phyloP scores from a whole-genome alignment of 92 coral and sea anemone species.

The Epizoanthus stellaris region DNA sequence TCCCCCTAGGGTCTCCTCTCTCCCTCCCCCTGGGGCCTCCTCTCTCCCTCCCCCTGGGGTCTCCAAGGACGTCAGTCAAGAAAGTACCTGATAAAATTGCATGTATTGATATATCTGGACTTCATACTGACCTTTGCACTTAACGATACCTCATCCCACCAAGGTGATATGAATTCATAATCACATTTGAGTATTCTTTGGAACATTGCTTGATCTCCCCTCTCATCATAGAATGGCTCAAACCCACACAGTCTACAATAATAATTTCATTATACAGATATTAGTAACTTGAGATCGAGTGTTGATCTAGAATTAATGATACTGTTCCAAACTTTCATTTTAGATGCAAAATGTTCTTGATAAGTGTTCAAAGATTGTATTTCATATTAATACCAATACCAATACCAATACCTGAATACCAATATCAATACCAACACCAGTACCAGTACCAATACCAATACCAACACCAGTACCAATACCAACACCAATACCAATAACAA shows the following conservation, averaged over 20 bases:
- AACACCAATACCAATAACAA: too few species aligned
- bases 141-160: slow-evolving; percentile 98
- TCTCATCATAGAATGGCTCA: slow-evolving; percentile 97
- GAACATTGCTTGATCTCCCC: slow-evolving; percentile 98
- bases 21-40: not conserved
- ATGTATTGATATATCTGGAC: not conserved
- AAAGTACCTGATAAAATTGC: not conserved
- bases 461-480: too few species aligned
- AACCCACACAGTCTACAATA: slow-evolving; percentile 89
- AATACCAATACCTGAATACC: too few species aligned
- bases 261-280: not conserved
- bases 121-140: slow-evolving; percentile 83
- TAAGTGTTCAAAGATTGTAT: too few species aligned
- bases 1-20: too few species aligned
- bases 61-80: not conserved
- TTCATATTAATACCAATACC: too few species aligned
- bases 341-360: too few species aligned
- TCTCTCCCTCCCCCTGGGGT: not conserved
- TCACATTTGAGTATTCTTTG: slow-evolving; percentile 96
- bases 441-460: too few species aligned
- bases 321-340: too few species aligned
- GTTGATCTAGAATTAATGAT: too few species aligned
- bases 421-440: too few species aligned
- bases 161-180: slow-evolving; percentile 86
- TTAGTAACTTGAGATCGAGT: not conserved